Evolutionary conservation across 2,113 vertebrate genomes (phyloP), one percentile per base, ranked within the genome.

Genomic region (Labeo rohita): DNA sequence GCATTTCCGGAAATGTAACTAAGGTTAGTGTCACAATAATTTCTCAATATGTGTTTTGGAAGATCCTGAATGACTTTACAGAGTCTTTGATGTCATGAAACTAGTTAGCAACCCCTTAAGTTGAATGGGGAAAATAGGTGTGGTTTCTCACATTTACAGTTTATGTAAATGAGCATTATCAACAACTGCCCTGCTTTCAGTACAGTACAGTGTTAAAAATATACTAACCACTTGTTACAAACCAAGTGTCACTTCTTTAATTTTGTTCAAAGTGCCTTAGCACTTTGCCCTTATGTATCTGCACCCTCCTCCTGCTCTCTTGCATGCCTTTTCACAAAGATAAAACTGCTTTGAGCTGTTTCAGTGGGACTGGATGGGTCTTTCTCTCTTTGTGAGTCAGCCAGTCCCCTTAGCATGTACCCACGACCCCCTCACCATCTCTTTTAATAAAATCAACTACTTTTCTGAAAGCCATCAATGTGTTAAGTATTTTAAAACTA

Each of bases 291-390:
- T n/a, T 50, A 15, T 80, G 23, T 70, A 15, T 66, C 47, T 23
- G 8, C 9, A 77, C 23, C 68, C 49, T 74, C 59, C 59, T 23
- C 36, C 10, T 34, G 39, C 21, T 81, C 49, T 68, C 36, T 9
- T 76, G 49, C 39, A 85, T 79, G 45, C 70, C 52, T 86, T 86
- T 56, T 39, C 86, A 54, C 65, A 86, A 73, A 63, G 85, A 16
- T 4, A 47, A 34, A 68, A 68, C 45, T 68, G 54, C 84, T 84
- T 75, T 86, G 9, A 77, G 68, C 86, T 59, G 72, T 85, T 89
- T 85, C 91, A 89, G 87, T 21, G 73, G 6, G 15, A 75, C 76
- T 61, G 9, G 23, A 63, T 36, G 18, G 45, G 80, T n/a, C n/a
- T 15, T 45, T 80, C 39, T 8, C 21, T 11, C 78, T 79, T 83